Conservation (phyloP, 1,140 invertebrate species). For the Drosophila chauvacae region DNA sequence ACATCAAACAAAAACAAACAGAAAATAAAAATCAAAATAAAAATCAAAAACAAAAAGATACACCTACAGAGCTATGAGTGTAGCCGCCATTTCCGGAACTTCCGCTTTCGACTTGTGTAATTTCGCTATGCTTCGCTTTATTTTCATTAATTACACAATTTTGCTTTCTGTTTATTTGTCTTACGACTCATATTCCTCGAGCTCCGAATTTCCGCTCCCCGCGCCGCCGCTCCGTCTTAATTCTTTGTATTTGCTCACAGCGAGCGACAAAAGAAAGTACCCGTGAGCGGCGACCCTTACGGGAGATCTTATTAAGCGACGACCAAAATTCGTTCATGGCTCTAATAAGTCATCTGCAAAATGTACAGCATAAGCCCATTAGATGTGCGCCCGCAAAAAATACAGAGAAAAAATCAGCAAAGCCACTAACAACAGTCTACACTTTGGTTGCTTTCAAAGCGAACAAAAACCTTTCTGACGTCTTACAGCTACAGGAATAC, state of each 20-base stretch:
- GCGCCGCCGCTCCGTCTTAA: neutral
- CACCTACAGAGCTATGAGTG: constrained; percentile 42
- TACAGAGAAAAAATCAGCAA: constrained; percentile 25
- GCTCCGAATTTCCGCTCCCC: constrained; percentile 14
- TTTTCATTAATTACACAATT: constrained; percentile 68
- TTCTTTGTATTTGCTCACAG: constrained; percentile 50
- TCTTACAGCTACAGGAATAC: constrained; percentile 17
- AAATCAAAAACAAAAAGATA: constrained; percentile 16
- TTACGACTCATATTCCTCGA: constrained; percentile 50
- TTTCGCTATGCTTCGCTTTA: constrained; percentile 51
- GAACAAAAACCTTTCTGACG: constrained; percentile 12
- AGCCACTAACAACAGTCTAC: constrained; percentile 27
- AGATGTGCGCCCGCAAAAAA: constrained; percentile 60
- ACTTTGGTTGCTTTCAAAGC: constrained; percentile 16
- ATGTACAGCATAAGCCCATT: constrained; percentile 77
- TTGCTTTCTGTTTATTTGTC: constrained; percentile 68
- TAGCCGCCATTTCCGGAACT: constrained; percentile 67
- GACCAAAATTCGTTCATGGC: constrained; percentile 53
- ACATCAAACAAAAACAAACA: constrained; percentile 33
- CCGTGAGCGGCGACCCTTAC: constrained; percentile 32
- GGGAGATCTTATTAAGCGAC: constrained; percentile 42
- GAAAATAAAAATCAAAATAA: constrained; percentile 16
- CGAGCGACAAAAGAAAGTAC: constrained; percentile 76
- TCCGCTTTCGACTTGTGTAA: constrained; percentile 78
- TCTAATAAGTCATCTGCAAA: constrained; percentile 64